phyloP scores from a whole-genome alignment of 1,140 invertebrate species.

The Drosophila jambulina region DNA sequence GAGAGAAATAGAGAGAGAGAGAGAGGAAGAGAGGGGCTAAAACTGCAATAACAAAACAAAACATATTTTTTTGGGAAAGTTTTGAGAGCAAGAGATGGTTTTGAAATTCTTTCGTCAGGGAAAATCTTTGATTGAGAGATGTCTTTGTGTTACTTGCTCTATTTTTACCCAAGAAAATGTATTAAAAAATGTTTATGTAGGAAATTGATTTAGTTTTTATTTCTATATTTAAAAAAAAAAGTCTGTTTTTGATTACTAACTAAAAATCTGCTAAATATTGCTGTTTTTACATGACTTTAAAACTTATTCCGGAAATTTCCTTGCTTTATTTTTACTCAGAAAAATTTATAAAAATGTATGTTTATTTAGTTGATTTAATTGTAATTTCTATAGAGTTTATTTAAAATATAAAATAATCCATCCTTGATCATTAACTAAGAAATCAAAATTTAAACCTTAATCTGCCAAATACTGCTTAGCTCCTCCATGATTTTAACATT shows the following conservation, averaged over 20 bases:
- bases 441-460: not conserved
- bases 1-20: slow-evolving; percentile 30
- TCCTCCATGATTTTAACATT: not conserved
- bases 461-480: not conserved
- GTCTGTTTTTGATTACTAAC: too few species aligned
- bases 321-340: too few species aligned
- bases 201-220: too few species aligned
- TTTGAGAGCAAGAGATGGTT: not conserved
- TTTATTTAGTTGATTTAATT: too few species aligned
- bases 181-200: not conserved
- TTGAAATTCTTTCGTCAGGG: slow-evolving; percentile 13
- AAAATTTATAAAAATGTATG: too few species aligned
- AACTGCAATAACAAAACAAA: slow-evolving; percentile 17
- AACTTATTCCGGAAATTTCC: too few species aligned
- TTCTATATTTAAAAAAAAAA: too few species aligned
- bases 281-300: too few species aligned
- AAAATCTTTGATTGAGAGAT: slow-evolving; percentile 46
- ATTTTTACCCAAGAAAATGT: not conserved
- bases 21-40: not conserved
- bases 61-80: slow-evolving; percentile 14
- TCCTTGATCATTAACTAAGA: not conserved
- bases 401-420: not conserved
- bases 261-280: too few species aligned
- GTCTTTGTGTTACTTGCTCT: not conserved
- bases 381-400: not conserved